Conservation (phyloP, 2,888 invertebrate genomes). For the Boloria euphrosyne region DNA sequence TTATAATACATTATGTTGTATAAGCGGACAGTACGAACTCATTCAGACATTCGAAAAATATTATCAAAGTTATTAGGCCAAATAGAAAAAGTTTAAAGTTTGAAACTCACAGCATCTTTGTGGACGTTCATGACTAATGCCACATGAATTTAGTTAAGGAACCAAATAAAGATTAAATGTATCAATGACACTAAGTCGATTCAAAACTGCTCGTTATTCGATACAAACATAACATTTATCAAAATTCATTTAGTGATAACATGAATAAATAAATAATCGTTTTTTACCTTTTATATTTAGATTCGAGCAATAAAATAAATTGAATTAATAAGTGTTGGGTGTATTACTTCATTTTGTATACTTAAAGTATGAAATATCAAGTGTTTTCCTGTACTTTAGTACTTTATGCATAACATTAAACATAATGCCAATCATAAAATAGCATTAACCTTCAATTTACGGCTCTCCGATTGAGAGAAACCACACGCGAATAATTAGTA, state of each 20-base stretch:
- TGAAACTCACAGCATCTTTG: constrained; percentile 58
- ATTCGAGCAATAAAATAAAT: constrained; percentile 4
- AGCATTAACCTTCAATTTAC: constrained; percentile 19
- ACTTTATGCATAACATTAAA: neutral
- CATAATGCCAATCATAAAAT: constrained; percentile 12
- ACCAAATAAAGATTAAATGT: constrained; percentile 41
- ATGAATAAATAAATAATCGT: neutral
- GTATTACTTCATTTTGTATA: too few relatives aligned
- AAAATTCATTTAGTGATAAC: constrained; percentile 22
- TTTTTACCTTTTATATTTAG: neutral
- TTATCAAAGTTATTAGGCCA: constrained; percentile 64
- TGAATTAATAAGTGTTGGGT: too few relatives aligned
- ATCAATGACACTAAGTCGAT: constrained; percentile 37
- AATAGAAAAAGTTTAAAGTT: constrained; percentile 60
- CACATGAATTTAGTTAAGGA: constrained; percentile 47
- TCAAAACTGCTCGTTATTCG: constrained; percentile 40
- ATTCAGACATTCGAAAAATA: constrained; percentile 75
- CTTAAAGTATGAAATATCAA: too few relatives aligned
- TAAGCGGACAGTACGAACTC: constrained; percentile 79
- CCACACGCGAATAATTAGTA: constrained; percentile 47
- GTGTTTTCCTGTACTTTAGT: too few relatives aligned
- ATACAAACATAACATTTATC: constrained; percentile 33
- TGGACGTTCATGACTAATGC: constrained; percentile 58
- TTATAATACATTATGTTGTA: constrained; percentile 82
- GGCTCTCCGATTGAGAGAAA: constrained; percentile 39